Evolutionary conservation across 2,888 invertebrate genomes (phyloP).

Genomic region (Drosophila borealis): DNA sequence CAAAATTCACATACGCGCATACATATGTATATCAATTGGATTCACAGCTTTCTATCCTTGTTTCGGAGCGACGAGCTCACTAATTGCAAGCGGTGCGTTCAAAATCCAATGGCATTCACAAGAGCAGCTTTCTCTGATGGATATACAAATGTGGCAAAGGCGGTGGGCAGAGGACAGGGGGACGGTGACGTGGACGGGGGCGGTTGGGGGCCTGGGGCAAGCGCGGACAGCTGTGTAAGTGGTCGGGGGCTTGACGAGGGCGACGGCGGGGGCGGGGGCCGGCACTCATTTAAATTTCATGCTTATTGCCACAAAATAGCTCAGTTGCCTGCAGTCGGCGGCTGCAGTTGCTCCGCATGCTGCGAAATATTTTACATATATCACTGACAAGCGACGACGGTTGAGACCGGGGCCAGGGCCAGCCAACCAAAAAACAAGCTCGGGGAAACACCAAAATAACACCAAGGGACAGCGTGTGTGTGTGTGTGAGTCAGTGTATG

Average conservation of each 20-base stretch:
- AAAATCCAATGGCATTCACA: conserved; percentile 55
- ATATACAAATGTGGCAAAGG: conserved; percentile 21
- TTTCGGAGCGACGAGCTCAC: conserved; percentile 42
- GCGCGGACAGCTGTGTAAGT: conserved; percentile 9
- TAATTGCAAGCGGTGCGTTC: conserved; percentile 71
- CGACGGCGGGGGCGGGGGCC: conserved; percentile 11
- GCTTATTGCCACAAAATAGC: conserved; percentile 79
- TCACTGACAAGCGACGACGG: conserved; percentile 74
- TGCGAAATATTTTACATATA: conserved; percentile 64
- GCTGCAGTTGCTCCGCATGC: conserved; percentile 45
- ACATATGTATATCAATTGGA: conserved; percentile 29
- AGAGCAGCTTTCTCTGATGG: conserved; percentile 39
- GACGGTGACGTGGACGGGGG: neutral
- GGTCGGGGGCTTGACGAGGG: conserved; percentile 14
- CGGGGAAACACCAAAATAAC: conserved; percentile 78
- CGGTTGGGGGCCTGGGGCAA: neutral
- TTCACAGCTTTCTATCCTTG: conserved; percentile 18
- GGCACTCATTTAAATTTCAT: conserved; percentile 77
- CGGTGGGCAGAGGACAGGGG: neutral
- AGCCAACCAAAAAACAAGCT: conserved; percentile 81
- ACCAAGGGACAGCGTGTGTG: conserved; percentile 62
- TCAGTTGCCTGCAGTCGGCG: conserved; percentile 61
- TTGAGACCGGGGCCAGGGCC: conserved; percentile 58
- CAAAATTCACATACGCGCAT: neutral
- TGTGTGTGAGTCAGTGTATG: conserved; percentile 5